Evolutionary conservation across 1,140 invertebrate species (phyloP).

Genomic region (Heliconius melpomene): DNA sequence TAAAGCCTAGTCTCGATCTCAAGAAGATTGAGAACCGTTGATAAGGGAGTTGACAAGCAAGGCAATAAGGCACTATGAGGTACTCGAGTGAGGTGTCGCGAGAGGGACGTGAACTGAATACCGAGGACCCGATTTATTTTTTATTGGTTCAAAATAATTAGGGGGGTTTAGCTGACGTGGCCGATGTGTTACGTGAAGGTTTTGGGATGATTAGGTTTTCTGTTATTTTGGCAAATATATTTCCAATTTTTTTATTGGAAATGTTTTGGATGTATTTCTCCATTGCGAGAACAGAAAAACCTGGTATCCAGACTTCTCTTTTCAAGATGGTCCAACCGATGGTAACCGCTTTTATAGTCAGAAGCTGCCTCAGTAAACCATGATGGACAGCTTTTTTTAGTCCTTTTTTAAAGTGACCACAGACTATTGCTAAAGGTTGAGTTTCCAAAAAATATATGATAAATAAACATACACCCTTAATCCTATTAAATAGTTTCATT

Average conservation of each 20-base stretch:
- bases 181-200: slow-evolving; percentile 1
- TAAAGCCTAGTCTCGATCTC: background rate
- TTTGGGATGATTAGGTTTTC: slow-evolving; percentile 5
- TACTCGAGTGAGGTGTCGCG: slow-evolving; percentile 42
- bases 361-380: no score
- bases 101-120: slow-evolving; percentile 39
- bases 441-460: no score
- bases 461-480: no score
- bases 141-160: slow-evolving; percentile 36
- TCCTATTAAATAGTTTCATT: no score
- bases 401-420: no score
- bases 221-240: background rate
- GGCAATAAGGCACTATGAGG: slow-evolving; percentile 42
- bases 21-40: slow-evolving; percentile 30
- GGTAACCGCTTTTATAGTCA: no score
- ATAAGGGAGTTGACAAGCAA: slow-evolving; percentile 40
- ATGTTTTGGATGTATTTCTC: no score
- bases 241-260: background rate
- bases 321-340: no score
- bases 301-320: no score
- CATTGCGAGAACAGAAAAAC: no score
- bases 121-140: slow-evolving; percentile 32
- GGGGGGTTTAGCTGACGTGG: slow-evolving; percentile 5
- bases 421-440: no score
- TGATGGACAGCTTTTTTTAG: no score